A percentile compares a stretch with the other conserved stretches of the same genome.
Conservation (phyloP, 1,140 invertebrate species). For the Paramacrobiotus metropolitanus region DNA sequence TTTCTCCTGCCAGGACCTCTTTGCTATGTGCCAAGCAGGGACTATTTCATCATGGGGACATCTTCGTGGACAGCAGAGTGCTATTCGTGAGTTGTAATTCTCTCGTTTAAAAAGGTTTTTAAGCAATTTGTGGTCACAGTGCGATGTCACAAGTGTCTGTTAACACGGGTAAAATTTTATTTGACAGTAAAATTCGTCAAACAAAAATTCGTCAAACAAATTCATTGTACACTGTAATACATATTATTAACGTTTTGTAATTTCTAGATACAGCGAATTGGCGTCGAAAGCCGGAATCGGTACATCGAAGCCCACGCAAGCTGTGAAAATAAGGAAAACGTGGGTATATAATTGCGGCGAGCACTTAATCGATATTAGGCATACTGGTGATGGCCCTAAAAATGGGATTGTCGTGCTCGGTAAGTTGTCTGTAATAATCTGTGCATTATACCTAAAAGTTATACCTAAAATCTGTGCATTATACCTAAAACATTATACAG, state of each 20-base stretch:
- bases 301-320: not conserved
- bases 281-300: not conserved
- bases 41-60: not conserved
- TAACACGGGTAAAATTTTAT: too few species aligned
- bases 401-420: not conserved
- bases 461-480: too few species aligned
- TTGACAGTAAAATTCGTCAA: too few species aligned
- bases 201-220: too few species aligned
- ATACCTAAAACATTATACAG: too few species aligned
- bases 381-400: not conserved
- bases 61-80: not conserved
- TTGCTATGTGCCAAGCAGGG: not conserved
- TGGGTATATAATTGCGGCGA: not conserved
- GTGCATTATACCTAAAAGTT: too few species aligned
- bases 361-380: not conserved
- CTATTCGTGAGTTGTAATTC: not conserved
- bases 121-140: too few species aligned
- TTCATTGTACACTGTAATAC: too few species aligned
- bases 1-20: not conserved
- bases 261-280: not conserved
- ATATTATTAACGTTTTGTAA: not conserved
- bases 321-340: not conserved
- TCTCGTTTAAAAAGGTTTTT: too few species aligned
- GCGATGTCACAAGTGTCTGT: too few species aligned
- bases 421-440: not conserved